Base-by-base conservation (phyloP, 2,797 vertebrate species). In the Sebastes reedi region DNA sequence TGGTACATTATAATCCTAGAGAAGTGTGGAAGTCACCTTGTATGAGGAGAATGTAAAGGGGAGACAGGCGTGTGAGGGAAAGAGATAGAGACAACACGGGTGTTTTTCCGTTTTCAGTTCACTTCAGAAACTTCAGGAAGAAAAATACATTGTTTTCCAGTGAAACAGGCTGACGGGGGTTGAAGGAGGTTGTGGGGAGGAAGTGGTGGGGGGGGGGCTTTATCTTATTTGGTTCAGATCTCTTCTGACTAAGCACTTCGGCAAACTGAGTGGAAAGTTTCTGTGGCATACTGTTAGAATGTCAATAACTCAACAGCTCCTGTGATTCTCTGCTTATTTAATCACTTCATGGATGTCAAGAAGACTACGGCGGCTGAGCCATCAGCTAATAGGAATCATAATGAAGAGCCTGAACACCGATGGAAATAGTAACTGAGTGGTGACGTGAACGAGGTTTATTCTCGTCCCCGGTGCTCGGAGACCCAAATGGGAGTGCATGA, bases 1-100 rank as follows among this genome's bases (percentile, higher is more conserved):
- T 55, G 30, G 77, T 67, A 62, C 76, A 87, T 88, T 90, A 85
- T 83, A 84, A 89, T 92, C 82, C 54, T 2, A 24, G 66, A 87
- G 70, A 88, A 87, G 66, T 80, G 67, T 80, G 71, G 72, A 88
- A 90, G 92, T 94, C 91, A 93, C 93, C 92, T 92, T 92, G 89
- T 78, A 74, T 67, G 74, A 88, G 66, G 71, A 58, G 32, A 89
- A 81, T 72, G 67, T 78, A 32, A 88, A 87, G 75, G 29, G 54
- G 32, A 78, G 59, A 67, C 27, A 64, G 76, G 39, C 8, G 34
- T 59, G 75, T 36, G 62, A 13, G 72, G 66, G 71, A 27, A 59
- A 14, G 27, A 60, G 77, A 58, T 27, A 29, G 34, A 75, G 72
- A 77, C 46, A 79, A 70, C 68, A 30, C 36, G 65, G 36, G 29